These are phyloP conservation scores for Anagyrus pseudococci DNA, from an alignment of 2,888 invertebrate species.

Conservation along the genomic window DNA sequence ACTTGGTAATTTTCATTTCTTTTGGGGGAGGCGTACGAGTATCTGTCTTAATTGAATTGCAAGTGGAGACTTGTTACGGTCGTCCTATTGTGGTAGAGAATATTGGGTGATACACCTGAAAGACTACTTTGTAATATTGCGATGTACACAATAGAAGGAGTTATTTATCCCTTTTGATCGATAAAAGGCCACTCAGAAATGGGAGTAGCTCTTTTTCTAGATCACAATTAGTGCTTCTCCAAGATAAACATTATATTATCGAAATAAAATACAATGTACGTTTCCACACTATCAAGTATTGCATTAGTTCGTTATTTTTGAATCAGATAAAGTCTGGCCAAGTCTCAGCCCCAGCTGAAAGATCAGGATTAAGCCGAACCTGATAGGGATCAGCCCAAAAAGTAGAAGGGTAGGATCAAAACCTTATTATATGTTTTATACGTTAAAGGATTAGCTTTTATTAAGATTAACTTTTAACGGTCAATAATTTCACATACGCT, in stretches of 20 bases:
- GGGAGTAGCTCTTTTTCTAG: no score
- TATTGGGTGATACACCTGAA: neutral
- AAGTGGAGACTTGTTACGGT: neutral
- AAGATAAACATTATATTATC: no score
- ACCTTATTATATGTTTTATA: constrained; percentile 24
- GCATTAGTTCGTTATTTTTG: no score
- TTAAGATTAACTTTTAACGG: constrained; percentile 36
- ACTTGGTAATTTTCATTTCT: constrained; percentile 2
- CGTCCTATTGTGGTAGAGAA: neutral
- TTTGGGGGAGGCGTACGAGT: neutral
- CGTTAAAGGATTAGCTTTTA: constrained; percentile 29
- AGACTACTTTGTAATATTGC: no score
- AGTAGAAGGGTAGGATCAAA: constrained; percentile 28
- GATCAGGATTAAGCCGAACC: constrained; percentile 26
- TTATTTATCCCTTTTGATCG: no score
- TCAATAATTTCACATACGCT: constrained; percentile 25
- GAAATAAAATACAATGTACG: no score
- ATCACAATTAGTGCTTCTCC: no score
- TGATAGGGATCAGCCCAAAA: constrained; percentile 28
- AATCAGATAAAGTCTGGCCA: no score
- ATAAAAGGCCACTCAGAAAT: no score
- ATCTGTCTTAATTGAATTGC: neutral
- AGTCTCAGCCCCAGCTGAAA: constrained; percentile 13
- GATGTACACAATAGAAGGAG: no score
- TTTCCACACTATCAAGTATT: no score